These are phyloP conservation scores for Deroplatys truncata DNA, from an alignment of 2,888 invertebrate species.

Conservation along the genomic window DNA sequence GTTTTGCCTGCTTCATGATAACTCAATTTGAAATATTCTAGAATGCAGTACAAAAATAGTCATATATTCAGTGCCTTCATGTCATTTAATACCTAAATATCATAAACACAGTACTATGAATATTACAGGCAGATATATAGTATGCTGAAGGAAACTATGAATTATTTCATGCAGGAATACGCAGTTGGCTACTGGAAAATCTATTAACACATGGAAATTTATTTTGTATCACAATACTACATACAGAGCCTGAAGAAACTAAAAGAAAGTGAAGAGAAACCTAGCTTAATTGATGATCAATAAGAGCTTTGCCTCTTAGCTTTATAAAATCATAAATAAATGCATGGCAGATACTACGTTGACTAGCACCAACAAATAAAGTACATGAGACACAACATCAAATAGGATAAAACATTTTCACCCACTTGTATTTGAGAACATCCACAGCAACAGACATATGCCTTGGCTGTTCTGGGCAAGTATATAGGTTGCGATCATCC, in stretches of 20 bases:
- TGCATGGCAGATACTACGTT: neutral
- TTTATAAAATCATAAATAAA: neutral
- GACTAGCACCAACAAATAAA: neutral
- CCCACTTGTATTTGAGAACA: conserved; percentile 70
- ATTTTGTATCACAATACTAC: too few relatives aligned
- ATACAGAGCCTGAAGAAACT: neutral
- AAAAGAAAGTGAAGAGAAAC: neutral
- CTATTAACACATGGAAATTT: too few relatives aligned
- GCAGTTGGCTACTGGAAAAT: too few relatives aligned
- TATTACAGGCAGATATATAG: too few relatives aligned
- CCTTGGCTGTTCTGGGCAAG: conserved; percentile 84
- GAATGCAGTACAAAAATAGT: too few relatives aligned
- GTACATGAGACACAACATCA: neutral
- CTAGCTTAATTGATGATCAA: neutral
- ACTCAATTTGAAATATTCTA: too few relatives aligned
- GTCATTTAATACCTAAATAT: too few relatives aligned
- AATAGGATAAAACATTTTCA: neutral
- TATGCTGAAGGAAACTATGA: too few relatives aligned
- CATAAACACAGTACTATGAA: too few relatives aligned
- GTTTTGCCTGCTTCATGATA: too few relatives aligned
- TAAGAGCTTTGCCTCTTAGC: neutral
- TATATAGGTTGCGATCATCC: conserved; percentile 87
- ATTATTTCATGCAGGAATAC: too few relatives aligned
- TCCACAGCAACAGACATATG: conserved; percentile 93
- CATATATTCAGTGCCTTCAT: too few relatives aligned